These are phyloP conservation scores for Enteromius viviparus DNA, from an alignment of 2,797 vertebrate genomes.

Conservation along the genomic window DNA sequence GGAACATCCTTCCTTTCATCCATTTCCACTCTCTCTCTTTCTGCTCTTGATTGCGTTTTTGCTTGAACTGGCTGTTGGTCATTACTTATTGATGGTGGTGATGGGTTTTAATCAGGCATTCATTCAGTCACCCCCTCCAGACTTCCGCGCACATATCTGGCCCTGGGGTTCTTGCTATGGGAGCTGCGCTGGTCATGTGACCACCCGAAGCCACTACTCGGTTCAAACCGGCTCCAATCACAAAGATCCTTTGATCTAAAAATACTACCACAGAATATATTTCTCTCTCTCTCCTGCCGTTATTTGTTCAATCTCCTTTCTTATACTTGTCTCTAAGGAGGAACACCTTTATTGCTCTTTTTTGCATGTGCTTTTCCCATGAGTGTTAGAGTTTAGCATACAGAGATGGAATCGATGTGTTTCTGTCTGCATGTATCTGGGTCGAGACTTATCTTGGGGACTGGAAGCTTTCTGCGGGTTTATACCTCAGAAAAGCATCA, in stretches of 20 bases:
- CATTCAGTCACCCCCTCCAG: constrained; percentile 45
- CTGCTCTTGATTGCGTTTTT: constrained; percentile 55
- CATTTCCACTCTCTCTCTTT: constrained; percentile 45
- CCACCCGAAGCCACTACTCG: constrained; percentile 38
- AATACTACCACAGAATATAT: constrained; percentile 53
- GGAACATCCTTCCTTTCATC: constrained; percentile 11
- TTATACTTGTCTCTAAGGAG: constrained; percentile 25
- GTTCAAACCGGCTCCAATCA: constrained; percentile 51
- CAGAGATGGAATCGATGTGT: constrained; percentile 25
- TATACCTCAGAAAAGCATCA: constrained; percentile 24
- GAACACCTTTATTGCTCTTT: constrained; percentile 37
- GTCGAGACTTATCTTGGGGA: constrained; percentile 49
- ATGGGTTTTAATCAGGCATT: constrained; percentile 61
- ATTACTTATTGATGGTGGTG: constrained; percentile 65
- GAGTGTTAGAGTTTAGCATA: constrained; percentile 29
- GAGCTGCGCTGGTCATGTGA: constrained; percentile 51
- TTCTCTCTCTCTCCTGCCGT: constrained; percentile 3
- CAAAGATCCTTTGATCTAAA: constrained; percentile 64
- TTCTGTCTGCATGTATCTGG: constrained; percentile 51
- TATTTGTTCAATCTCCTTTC: constrained; percentile 23
- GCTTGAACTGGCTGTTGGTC: constrained; percentile 56
- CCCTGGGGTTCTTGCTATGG: constrained; percentile 60
- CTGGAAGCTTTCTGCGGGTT: constrained; percentile 2
- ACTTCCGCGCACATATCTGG: background rate
- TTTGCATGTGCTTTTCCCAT: constrained; percentile 14